Conservation (phyloP, 1,140 invertebrate species). For the Samia ricini region DNA sequence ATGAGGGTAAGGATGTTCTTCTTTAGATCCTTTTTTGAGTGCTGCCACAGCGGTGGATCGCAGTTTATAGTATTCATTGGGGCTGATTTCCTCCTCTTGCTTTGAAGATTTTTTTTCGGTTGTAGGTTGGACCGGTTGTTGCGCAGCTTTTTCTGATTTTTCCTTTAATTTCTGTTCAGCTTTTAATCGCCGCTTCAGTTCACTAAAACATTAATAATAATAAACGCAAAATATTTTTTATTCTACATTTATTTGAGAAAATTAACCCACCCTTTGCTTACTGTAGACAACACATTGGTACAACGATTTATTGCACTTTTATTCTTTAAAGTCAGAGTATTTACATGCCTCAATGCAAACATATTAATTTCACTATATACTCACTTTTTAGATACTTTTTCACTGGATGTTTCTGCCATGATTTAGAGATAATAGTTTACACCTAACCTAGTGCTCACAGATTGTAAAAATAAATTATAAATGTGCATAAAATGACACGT, state of each 20-base stretch:
- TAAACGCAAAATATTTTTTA: conserved; percentile 24
- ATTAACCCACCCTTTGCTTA: conserved; percentile 62
- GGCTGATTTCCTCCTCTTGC: conserved; percentile 92
- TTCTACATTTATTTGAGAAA: conserved; percentile 10
- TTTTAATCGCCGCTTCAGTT: conserved; percentile 94
- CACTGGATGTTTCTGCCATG: conserved; percentile 79
- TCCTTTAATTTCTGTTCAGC: conserved; percentile 95
- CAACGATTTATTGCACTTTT: conserved; percentile 37
- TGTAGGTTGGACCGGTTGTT: conserved; percentile 50
- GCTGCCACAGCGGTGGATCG: conserved; percentile 86
- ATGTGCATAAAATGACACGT: conserved; percentile 6
- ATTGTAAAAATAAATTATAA: conserved; percentile 3
- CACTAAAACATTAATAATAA: conserved; percentile 82
- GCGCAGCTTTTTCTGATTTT: conserved; percentile 90
- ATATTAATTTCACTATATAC: conserved; percentile 62
- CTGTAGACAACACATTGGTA: conserved; percentile 42
- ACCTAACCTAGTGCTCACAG: not conserved
- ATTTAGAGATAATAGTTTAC: not conserved
- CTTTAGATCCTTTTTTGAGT: conserved; percentile 82
- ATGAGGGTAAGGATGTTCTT: conserved; percentile 97
- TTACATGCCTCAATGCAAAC: conserved; percentile 37
- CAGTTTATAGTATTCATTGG: conserved; percentile 96
- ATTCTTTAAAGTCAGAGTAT: conserved; percentile 35
- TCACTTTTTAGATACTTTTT: conserved; percentile 86
- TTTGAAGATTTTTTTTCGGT: conserved; percentile 66